Percentiles rank a stretch among this genome's conserved stretches.
These are phyloP conservation scores for Cantharis rufa DNA, from an alignment of 2,888 invertebrate species.

Conservation along the genomic window DNA sequence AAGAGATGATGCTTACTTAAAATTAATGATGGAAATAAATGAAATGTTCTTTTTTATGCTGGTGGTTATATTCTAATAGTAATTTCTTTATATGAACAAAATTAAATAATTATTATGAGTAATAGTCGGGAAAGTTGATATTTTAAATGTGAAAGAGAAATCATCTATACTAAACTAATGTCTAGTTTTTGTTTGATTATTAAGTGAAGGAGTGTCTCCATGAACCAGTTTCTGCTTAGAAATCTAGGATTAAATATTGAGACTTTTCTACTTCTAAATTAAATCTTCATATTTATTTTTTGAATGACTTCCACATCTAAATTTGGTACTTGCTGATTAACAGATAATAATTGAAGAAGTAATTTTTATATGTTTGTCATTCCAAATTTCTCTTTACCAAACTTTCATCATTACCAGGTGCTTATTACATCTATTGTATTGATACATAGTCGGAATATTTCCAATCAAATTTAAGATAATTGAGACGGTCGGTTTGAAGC, in stretches of 20 bases:
- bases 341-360: background rate
- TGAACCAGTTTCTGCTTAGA: constrained; percentile 3
- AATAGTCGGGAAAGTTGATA: constrained; percentile 6
- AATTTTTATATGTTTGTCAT: background rate
- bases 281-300: background rate
- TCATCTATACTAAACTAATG: background rate
- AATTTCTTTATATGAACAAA: background rate
- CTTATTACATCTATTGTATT: background rate
- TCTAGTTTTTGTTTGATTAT: constrained; percentile 2
- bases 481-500: background rate
- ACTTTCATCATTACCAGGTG: background rate
- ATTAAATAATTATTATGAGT: constrained; percentile 7
- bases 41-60: background rate
- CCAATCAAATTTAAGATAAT: background rate
- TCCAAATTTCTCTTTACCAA: background rate
- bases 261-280: constrained; percentile 1
- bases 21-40: background rate
- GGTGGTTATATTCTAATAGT: constrained; percentile 1
- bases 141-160: constrained; percentile 9
- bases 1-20: background rate
- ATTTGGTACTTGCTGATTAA: background rate
- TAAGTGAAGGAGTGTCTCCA: constrained; percentile 2
- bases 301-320: background rate
- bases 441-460: background rate
- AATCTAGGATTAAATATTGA: background rate